phyloP scores from a whole-genome alignment of 2,113 vertebrate species.

The Meles meles region DNA sequence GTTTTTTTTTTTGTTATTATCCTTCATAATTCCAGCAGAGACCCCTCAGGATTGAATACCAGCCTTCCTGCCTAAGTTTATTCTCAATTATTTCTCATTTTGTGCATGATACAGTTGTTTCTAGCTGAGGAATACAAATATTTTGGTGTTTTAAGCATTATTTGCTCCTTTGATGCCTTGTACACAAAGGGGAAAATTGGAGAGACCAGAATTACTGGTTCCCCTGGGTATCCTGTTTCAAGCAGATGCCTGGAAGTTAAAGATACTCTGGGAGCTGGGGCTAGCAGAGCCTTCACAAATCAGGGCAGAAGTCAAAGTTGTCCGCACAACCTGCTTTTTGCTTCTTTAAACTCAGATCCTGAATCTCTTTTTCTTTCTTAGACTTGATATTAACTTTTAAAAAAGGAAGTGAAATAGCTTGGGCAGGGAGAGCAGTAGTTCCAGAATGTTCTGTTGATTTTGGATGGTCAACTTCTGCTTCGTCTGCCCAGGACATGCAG shows the following conservation, averaged over 20 bases:
- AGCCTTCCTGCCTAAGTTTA: not conserved
- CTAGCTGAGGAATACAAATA: conserved; percentile 10
- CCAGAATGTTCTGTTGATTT: not conserved
- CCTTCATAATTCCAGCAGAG: not conserved
- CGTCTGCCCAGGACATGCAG: not conserved
- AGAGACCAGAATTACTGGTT: conserved; percentile 60
- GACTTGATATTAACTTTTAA: not conserved
- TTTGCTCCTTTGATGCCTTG: not conserved
- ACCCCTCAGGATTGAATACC: not conserved
- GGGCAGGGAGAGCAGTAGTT: not conserved
- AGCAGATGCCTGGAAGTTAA: not conserved
- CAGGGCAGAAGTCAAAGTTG: not conserved
- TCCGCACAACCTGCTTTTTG: not conserved
- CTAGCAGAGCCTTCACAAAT: not conserved
- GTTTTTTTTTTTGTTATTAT: not conserved
- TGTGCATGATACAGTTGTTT: not conserved
- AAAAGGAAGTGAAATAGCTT: not conserved
- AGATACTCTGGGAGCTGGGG: not conserved
- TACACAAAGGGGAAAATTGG: not conserved
- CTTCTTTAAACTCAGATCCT: not conserved
- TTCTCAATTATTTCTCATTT: not conserved
- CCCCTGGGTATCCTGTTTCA: conserved; percentile 26
- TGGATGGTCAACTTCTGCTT: not conserved
- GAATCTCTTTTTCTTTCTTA: not conserved
- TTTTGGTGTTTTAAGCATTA: not conserved